Conservation (phyloP, 2,113 vertebrate species). For the Delphinus delphis region DNA sequence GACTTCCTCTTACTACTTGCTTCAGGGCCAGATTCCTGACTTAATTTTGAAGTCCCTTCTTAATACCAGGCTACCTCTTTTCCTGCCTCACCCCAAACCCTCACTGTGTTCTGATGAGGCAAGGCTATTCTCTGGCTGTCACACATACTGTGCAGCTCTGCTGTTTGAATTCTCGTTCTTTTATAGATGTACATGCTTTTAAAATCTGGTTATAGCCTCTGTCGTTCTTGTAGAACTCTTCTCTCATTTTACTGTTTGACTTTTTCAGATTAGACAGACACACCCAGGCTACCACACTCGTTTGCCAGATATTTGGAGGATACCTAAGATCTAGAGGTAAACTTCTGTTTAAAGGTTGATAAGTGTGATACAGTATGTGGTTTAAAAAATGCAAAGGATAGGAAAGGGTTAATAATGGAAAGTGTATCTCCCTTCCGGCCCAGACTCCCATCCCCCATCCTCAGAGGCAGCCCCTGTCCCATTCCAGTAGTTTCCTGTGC, state of each 20-base stretch:
- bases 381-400: neutral
- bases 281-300: slow-evolving; percentile 94
- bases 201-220: neutral
- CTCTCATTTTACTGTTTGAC: neutral
- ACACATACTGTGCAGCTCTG: neutral
- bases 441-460: neutral
- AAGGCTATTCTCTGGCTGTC: neutral
- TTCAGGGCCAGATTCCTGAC: neutral
- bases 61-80: no score
- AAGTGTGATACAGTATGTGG: neutral
- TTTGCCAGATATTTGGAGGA: slow-evolving; percentile 98
- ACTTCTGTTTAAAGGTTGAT: neutral
- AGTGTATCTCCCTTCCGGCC: neutral
- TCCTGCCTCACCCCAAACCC: neutral
- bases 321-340: slow-evolving; percentile 96
- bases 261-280: slow-evolving; percentile 93
- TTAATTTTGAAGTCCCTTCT: neutral
- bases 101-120: neutral
- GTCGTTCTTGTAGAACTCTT: neutral
- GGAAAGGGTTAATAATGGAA: neutral
- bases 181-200: neutral
- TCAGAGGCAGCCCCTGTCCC: neutral
- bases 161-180: neutral
- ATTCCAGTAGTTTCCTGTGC: neutral
- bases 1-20: neutral